Evolutionary conservation across 92 coral and sea anemone species (phyloP), one percentile per base, ranked within the genome.

Genomic region (Palythoa grandis): DNA sequence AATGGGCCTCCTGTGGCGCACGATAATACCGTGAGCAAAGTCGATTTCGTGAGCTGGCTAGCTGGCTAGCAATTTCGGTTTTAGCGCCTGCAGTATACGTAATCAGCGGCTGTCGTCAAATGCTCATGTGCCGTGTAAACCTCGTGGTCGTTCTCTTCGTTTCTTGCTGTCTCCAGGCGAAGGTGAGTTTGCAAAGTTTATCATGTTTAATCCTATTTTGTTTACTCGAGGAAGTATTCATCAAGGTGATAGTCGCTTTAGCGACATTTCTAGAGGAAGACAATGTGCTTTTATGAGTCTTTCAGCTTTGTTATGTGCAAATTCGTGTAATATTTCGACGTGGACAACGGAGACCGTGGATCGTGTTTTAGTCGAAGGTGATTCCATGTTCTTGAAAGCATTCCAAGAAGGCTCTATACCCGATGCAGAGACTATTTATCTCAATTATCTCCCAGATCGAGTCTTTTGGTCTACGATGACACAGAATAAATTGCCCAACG

Each of bases 371-470:
- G 2, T 52, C 23, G 78, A 83, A 70, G 87, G 87, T 17, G 70
- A 83, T 52, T 75, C 22, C 57, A 69, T 83, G 87, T 70, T 69
- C 56, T 56, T 83, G 69, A 83, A 83, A 24, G 78, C 87, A 38
- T 72, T 84, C 2, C 70, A 56, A 56, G 85, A 80, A 24, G 50
- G 52, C 53, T n/a, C 75, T 15, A 39, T 23, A 56, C 70, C 75
- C 38, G 85, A 61, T 56, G 71, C 37, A 80, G 86, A 82, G 56
- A 82, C 76, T 22, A 63, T 52, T 53, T 82, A 76, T 15, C 56
- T 66, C n/a, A n/a, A n/a, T n/a, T 82, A 48, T 67, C 57, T 82
- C 13, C 86, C 57, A 63, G 86, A 82, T 66, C 86, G 63, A 66
- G 86, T 66, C 72, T 77, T 61, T 67, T 66, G 77, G 65, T 23